A percentile compares a stretch with the other conserved stretches of the same genome.
phyloP scores from a whole-genome alignment of 64 coral and sea anemone genomes.

The Stichodactyla mertensii region DNA sequence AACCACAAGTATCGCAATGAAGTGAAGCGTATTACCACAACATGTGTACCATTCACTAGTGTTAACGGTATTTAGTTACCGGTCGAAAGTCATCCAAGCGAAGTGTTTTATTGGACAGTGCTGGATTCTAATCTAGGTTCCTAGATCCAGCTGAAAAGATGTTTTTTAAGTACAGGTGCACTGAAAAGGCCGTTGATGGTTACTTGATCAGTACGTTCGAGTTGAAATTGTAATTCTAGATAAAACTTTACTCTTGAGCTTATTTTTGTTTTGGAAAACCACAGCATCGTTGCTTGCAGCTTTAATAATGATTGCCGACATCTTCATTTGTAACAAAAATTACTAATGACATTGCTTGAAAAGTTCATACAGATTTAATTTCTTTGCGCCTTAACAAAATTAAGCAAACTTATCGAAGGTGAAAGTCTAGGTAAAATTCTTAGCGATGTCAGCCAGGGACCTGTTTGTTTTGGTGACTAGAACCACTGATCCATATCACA shows the following conservation, averaged over 20 bases:
- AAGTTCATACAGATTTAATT: not conserved
- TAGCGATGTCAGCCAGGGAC: not conserved
- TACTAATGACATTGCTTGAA: not conserved
- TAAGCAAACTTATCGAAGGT: not conserved
- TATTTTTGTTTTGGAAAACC: not conserved
- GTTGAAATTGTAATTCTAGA: not conserved
- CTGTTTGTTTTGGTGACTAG: not conserved
- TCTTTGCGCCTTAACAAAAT: not conserved
- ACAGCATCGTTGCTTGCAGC: not conserved
- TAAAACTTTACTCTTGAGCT: not conserved
- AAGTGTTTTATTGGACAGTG: slow-evolving; percentile 1
- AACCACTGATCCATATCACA: not conserved
- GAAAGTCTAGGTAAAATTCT: not conserved
- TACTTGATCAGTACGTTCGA: not conserved
- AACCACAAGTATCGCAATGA: slow-evolving; percentile 5
- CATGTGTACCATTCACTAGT: not conserved
- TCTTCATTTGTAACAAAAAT: not conserved
- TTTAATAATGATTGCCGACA: not conserved
- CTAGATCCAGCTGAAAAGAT: not conserved
- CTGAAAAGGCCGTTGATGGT: slow-evolving; percentile 5
- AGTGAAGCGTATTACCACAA: slow-evolving; percentile 11
- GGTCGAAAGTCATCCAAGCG: slow-evolving; percentile 13
- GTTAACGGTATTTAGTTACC: slow-evolving; percentile 13
- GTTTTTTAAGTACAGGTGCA: not conserved
- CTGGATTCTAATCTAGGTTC: slow-evolving; percentile 9